Percentiles rank a stretch among this genome's conserved stretches.
phyloP scores from a whole-genome alignment of 1,140 invertebrate species.

The Scaptomyza hsui region DNA sequence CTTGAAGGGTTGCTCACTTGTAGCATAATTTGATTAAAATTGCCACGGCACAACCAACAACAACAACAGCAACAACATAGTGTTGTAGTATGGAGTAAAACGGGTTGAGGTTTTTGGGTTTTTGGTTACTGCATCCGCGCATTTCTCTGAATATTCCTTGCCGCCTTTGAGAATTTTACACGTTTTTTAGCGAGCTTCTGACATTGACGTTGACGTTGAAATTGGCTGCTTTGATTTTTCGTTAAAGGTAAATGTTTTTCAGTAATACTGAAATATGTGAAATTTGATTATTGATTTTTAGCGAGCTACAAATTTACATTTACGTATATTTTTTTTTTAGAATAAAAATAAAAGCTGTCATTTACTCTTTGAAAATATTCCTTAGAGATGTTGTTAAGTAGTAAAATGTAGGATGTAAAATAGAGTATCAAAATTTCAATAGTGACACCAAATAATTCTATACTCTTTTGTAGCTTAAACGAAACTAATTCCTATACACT shows the following conservation, averaged over 20 bases:
- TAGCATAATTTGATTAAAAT: conserved; percentile 77
- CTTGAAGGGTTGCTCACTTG: conserved; percentile 38
- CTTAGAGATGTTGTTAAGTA: too few species aligned
- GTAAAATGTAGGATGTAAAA: too few species aligned
- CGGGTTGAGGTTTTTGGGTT: conserved; percentile 6
- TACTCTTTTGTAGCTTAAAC: too few species aligned
- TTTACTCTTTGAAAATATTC: too few species aligned
- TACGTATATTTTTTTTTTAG: too few species aligned
- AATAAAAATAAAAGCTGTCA: too few species aligned
- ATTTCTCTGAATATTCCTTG: conserved; percentile 24
- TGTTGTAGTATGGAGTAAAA: conserved; percentile 6
- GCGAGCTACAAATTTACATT: too few species aligned
- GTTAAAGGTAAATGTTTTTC: not conserved
- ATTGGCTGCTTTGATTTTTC: not conserved
- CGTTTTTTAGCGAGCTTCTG: conserved; percentile 9
- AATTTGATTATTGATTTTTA: too few species aligned
- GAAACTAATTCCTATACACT: too few species aligned
- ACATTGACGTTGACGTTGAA: not conserved
- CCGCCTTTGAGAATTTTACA: conserved; percentile 43
- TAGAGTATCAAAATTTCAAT: too few species aligned
- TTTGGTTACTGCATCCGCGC: conserved; percentile 1
- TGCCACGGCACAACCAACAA: conserved; percentile 44
- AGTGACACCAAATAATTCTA: too few species aligned
- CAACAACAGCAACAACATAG: conserved; percentile 5
- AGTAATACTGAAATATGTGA: too few species aligned